Percentiles rank a stretch among this genome's conserved stretches.
phyloP scores from a whole-genome alignment of 2,113 vertebrate species.

The Benitochromis conjunctus region DNA sequence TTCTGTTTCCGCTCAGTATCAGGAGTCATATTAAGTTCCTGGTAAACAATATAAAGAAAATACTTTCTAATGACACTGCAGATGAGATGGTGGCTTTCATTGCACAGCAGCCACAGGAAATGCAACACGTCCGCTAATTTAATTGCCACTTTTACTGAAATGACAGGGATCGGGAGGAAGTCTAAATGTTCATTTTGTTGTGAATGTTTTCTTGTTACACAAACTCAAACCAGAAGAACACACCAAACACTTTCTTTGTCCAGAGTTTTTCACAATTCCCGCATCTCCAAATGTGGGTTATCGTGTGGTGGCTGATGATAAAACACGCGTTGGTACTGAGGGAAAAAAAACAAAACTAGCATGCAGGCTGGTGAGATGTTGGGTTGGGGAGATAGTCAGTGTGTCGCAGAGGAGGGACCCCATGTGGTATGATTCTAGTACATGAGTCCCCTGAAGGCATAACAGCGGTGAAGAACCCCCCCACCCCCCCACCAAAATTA shows the following conservation, averaged over 20 bases:
- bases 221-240: neutral
- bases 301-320: neutral
- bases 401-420: neutral
- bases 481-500: neutral
- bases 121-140: neutral
- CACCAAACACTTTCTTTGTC: neutral
- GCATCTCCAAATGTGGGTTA: neutral
- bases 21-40: neutral
- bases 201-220: neutral
- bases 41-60: neutral
- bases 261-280: neutral
- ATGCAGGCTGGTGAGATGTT: constrained; percentile 35
- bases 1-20: neutral
- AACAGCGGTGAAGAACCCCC: constrained; percentile 2
- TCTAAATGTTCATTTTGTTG: constrained; percentile 4
- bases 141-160: neutral
- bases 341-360: neutral
- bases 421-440: neutral
- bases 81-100: neutral
- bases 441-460: constrained; percentile 24
- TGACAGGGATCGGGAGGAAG: neutral
- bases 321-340: neutral
- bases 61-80: neutral
- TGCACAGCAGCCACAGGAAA: neutral
- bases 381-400: neutral